Base-by-base conservation (phyloP, 2,797 vertebrate species). In the Cynodonichthys magdalenae region DNA sequence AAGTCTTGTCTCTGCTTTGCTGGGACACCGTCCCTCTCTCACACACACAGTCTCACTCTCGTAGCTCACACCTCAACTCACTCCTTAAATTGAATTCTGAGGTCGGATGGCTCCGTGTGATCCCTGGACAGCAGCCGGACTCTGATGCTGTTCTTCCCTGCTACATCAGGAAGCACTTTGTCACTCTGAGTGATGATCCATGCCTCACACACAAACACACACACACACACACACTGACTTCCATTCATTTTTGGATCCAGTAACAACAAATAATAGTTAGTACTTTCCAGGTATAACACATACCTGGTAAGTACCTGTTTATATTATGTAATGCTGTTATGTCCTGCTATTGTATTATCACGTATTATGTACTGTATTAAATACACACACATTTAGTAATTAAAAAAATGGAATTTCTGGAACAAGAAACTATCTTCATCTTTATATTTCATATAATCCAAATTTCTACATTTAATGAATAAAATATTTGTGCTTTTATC, bases 131-230 rank as follows among this genome's bases (percentile, higher is more conserved):
- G 47, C 17, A 48, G 50, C 42, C 3, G 3, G 54, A 66, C n/a
- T 1, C 52, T 63, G 57, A 1, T 47, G 17, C 53, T 63, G 72
- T 73, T 68, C 71, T 74, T 80, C 64, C 57, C 66, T 47, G 49
- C 73, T 73, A 86, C 85, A 87, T 61, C 76, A 75, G 56, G 77
- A 84, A 87, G 85, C 88, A 90, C 87, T 90, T 79, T 73, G 84
- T 66, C 79, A 71, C 80, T 39, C 75, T 59, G 52, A 20, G 53
- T n/a, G 29, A 63, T 28, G 63, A 56, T 50, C 24, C 60, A 53
- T 31, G 57, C 14, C 39, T 44, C 48, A 58, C 51, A 59, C 59
- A 71, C 53, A 50, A 0, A 58, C 15, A 53, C 0, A 60, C 15
- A 69, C 17, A 66, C 48, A 46, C 45, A 69, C 45, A 10, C 52